These are phyloP conservation scores for Rhimphoctona megacephalus DNA, from an alignment of 2,888 invertebrate species.

Conservation along the genomic window DNA sequence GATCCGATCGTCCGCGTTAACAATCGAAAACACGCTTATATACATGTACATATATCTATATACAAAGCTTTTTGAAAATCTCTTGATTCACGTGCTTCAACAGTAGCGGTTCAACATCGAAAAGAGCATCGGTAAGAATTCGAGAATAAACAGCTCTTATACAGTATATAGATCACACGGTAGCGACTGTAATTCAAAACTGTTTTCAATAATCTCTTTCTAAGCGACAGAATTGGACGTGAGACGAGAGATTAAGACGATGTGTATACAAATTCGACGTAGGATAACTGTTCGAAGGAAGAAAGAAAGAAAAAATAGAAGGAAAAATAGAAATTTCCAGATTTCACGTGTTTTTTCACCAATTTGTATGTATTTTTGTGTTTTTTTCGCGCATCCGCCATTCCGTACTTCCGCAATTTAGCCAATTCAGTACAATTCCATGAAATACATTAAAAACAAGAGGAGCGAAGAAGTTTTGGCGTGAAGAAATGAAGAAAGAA, in stretches of 20 bases:
- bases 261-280: slow-evolving; percentile 3
- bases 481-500: no score
- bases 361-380: slow-evolving; percentile 50
- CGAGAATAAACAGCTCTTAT: slow-evolving; percentile 62
- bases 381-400: neutral
- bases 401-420: slow-evolving; percentile 55
- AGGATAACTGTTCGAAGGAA: neutral
- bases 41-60: slow-evolving; percentile 4
- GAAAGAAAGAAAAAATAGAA: slow-evolving; percentile 20
- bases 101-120: slow-evolving; percentile 74
- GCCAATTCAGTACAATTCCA: slow-evolving; percentile 31
- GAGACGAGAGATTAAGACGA: slow-evolving; percentile 66
- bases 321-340: slow-evolving; percentile 51
- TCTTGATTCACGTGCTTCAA: slow-evolving; percentile 67
- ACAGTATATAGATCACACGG: slow-evolving; percentile 39
- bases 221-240: slow-evolving; percentile 58
- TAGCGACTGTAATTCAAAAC: slow-evolving; percentile 71
- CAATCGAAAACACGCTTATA: slow-evolving; percentile 31
- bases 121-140: slow-evolving; percentile 75
- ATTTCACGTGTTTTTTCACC: slow-evolving; percentile 52
- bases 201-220: slow-evolving; percentile 78
- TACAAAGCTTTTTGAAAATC: slow-evolving; percentile 48
- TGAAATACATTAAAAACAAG: neutral
- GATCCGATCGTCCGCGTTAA: slow-evolving; percentile 62
- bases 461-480: neutral